Evolutionary conservation across 1,140 invertebrate genomes (phyloP), one percentile per base, ranked within the genome.

Genomic region (Goniozus legneri): DNA sequence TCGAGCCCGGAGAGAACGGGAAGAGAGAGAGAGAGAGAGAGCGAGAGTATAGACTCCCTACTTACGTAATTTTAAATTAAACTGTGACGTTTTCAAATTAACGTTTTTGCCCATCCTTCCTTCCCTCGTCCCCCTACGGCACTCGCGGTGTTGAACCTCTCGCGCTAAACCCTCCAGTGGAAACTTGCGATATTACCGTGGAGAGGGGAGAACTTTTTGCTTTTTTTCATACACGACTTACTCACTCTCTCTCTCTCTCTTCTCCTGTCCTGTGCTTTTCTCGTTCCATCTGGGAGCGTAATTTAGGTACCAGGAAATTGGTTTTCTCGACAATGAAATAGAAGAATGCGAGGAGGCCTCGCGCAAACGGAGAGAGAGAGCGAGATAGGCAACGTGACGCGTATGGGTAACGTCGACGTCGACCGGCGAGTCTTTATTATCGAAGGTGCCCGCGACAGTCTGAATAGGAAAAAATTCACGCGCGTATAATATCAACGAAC

Each of bases 261-360:
- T 10, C 24, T 10, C n/a, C n/a, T n/a, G n/a, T n/a, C n/a, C n/a
- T n/a, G n/a, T n/a, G n/a, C n/a, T n/a, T n/a, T n/a, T n/a, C n/a
- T 31, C 14, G 12, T 27, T 33, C 22, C 16, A 14, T 37, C 47
- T 51, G 50, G 52, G 47, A 52, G 61, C 65, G 71, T 73, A 74
- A 75, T 77, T 75, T 76, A 72, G 72, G 69, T 77, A 74, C 63
- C 72, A 68, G 72, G 73, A 75, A 75, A 75, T 76, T 74, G 72
- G 73, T 76, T 75, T 74, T 74, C 71, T 74, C 71, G 69, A 74
- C 71, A 75, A 72, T 76, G 74, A 76, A 76, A 76, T 75, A 75
- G 74, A 75, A 76, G 72, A 76, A 75, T 75, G 66, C 65, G 65
- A 69, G 69, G 69, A 60, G 62, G n/a, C n/a, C n/a, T 62, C 59